Evolutionary conservation across 2,797 vertebrate genomes (phyloP), one percentile per base, ranked within the genome.

Genomic region (Hydrocynus forskahlii): DNA sequence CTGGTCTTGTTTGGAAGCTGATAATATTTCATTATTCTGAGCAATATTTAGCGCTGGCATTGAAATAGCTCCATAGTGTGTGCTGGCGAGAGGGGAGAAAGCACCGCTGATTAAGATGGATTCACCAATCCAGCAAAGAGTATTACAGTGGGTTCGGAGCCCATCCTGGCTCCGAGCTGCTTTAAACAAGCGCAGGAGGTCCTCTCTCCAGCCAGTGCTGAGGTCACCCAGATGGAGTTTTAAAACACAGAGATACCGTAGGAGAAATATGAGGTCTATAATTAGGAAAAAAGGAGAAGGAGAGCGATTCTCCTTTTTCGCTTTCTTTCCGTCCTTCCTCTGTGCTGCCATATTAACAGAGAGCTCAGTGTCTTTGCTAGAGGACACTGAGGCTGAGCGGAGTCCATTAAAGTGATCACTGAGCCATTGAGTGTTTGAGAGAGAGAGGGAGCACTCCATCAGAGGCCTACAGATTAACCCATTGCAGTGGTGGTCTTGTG

Each of bases 371-470:
- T 75, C 78, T 85, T 45, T 84, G 76, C 86, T 86, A 89, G 86
- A 90, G 68, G 71, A 87, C 67, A 75, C 86, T 75, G 76, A 76
- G 85, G 89, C 69, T 85, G 81, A 85, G 82, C 83, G 81, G 86
- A 87, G 83, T n/a, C 43, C 67, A 81, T 87, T 85, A 87, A 89
- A 89, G 86, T 83, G 71, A 85, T 38, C 83, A 89, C 25, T 85
- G 86, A 52, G 68, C 63, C 82, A 76, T 83, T 84, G 84, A 87
- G 90, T 81, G 84, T 85, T 84, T 83, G 52, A 81, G 82, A 76
- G 40, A 80, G 45, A 54, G 48, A 55, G 69, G 54, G 50, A 82
- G 54, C 70, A 67, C 80, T 89, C 29, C 52, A 71, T 84, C 75
- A 87, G 79, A 81, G 74, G 17, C 29, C 81, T 83, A 83, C 5